Evolutionary conservation across 2,113 vertebrate species (phyloP), one percentile per base, ranked within the genome.

Genomic region (Strix uralensis): DNA sequence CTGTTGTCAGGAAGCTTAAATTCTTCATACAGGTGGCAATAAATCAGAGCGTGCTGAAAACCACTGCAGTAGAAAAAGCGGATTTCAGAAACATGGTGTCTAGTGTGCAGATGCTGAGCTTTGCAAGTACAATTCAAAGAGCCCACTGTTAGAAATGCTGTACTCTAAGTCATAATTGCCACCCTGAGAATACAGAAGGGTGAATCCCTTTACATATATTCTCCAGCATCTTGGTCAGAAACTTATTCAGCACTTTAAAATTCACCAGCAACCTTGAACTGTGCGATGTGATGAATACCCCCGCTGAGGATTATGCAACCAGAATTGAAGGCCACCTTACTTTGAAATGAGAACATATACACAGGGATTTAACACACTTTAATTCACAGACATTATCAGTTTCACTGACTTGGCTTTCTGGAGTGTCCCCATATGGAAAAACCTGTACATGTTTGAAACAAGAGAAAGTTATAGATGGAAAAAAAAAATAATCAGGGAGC

Each of bases 351-450:
- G 93, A 96, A 54, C 93, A 38, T 69, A 82, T 87, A 94, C 78
- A 54, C 70, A 85, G 92, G 92, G 92, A 96, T 95, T 90, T 96
- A 95, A 82, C 90, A 94, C 49, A 44, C 40, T 92, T 94, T 88
- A 93, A 77, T 93, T 94, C 65, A 79, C 34, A 82, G 77, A 57
- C 42, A 47, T 4, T 17, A 88, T 47, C 65, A 34, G 21, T 87
- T 75, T 65, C 40, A 80, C 40, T 69, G 58, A 54, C 66, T 94
- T 52, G 25, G 54, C 58, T 44, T 81, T 85, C 87, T 95, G 51
- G 22, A 61, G 57, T 15, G 52, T 69, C n/a, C 47, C 42, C 30
- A 57, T 46, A 61, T 59, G 29, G 65, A 90, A 90, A 93, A 84
- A 46, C 59, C 44, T 86, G 19, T 20, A 44, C 12, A 21, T 27